A percentile compares a stretch with the other conserved stretches of the same genome.
Conservation (phyloP, 2,888 invertebrate genomes). For the Chaitophorus viminalis region DNA sequence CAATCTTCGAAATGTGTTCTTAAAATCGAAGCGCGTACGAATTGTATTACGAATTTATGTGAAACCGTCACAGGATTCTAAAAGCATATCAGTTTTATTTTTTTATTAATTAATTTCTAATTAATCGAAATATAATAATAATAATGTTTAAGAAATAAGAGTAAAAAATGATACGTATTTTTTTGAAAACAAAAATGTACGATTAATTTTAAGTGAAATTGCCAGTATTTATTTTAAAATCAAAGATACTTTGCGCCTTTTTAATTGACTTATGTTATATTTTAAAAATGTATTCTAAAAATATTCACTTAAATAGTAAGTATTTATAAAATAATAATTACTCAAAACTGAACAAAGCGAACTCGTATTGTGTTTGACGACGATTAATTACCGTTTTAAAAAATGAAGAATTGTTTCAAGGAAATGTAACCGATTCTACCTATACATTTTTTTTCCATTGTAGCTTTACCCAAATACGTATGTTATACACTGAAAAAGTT, state of each 20-base stretch:
- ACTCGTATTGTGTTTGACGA: not conserved
- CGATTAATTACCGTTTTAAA: not conserved
- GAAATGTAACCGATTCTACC: not conserved
- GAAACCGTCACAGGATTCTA: no score
- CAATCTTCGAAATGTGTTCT: not conserved
- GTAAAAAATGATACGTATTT: no score
- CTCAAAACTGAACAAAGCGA: not conserved
- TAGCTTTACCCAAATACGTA: no score
- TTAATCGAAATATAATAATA: no score
- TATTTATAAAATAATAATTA: not conserved
- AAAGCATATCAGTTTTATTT: no score
- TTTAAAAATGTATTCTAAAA: not conserved
- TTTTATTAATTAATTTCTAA: no score
- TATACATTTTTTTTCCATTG: no score
- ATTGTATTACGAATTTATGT: no score
- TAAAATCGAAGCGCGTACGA: not conserved
- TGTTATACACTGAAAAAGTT: no score
- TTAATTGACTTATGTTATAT: not conserved
- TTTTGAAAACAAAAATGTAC: no score
- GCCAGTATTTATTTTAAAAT: not conserved
- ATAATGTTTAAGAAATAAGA: no score
- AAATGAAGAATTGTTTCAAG: not conserved
- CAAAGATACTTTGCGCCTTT: no score
- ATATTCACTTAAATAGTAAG: not conserved
- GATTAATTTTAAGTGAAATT: not conserved